Evolutionary conservation across 2,888 invertebrate species (phyloP).

Genomic region (Melanostoma mellinum): DNA sequence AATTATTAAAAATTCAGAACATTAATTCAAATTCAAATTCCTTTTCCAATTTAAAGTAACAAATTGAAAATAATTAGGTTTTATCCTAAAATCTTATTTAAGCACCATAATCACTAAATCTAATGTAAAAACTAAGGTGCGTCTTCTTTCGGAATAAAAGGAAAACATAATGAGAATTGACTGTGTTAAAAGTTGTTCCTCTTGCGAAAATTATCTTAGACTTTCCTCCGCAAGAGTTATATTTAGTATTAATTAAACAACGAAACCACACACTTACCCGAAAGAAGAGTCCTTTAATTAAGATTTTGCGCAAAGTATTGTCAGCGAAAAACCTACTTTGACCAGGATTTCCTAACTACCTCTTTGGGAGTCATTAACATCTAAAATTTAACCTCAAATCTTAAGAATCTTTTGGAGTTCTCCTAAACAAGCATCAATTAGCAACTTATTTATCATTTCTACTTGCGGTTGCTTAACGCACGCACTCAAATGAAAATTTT

Average conservation of each 20-base stretch:
- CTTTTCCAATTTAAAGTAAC: too few relatives aligned
- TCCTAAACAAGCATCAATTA: constrained; percentile 58
- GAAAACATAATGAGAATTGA: too few relatives aligned
- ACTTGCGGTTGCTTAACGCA: constrained; percentile 23
- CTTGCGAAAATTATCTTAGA: too few relatives aligned
- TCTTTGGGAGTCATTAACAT: constrained; percentile 30
- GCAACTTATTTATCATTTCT: constrained; percentile 42
- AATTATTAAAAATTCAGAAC: too few relatives aligned
- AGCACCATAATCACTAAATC: too few relatives aligned
- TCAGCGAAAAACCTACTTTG: neutral
- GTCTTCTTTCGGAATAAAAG: too few relatives aligned
- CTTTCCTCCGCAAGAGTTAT: neutral
- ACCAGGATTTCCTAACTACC: neutral
- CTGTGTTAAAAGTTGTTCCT: too few relatives aligned
- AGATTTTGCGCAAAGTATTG: neutral
- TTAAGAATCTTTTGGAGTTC: constrained; percentile 23
- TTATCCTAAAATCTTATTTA: too few relatives aligned
- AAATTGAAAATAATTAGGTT: too few relatives aligned
- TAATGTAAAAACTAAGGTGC: too few relatives aligned
- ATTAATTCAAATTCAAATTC: too few relatives aligned
- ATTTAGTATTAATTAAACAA: neutral
- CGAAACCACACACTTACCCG: neutral
- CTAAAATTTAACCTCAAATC: constrained; percentile 34
- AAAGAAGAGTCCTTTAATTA: neutral
- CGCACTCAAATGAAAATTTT: constrained; percentile 47